A percentile compares a stretch with the other conserved stretches of the same genome.
These are phyloP conservation scores for Choristoneura rosaceana DNA, from an alignment of 2,888 invertebrate species.

Conservation along the genomic window DNA sequence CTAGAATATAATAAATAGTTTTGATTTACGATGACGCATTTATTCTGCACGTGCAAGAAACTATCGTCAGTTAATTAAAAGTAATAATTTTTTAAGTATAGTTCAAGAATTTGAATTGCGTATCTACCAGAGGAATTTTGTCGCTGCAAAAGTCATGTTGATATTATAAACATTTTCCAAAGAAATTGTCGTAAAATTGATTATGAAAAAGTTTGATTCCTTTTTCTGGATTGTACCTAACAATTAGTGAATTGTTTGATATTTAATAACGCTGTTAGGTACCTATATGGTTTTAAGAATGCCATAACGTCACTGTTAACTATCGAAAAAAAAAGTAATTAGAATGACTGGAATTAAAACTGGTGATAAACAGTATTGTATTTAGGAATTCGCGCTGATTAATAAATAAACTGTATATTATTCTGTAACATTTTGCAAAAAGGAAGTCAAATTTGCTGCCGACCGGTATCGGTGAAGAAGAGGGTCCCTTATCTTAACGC, in stretches of 20 bases:
- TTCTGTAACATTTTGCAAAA: conserved; percentile 51
- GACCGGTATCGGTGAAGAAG: conserved; percentile 80
- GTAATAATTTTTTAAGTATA: neutral
- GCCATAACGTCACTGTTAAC: neutral
- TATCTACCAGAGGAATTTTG: no score
- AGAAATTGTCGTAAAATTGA: no score
- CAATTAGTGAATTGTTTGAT: neutral
- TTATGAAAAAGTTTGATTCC: no score
- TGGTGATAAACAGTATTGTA: neutral
- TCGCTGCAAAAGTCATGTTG: no score
- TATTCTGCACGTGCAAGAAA: conserved; percentile 10
- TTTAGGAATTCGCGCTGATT: neutral
- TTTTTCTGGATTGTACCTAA: no score
- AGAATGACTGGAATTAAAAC: neutral
- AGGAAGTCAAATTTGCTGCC: conserved; percentile 83
- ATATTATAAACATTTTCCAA: no score
- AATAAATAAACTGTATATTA: no score
- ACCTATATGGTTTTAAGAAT: neutral
- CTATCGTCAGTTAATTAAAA: neutral
- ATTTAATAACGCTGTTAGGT: no score
- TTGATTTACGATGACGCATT: neutral
- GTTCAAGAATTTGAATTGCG: no score
- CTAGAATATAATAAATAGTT: neutral
- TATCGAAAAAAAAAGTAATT: neutral
- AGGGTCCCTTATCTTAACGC: conserved; percentile 85